Base-by-base conservation (phyloP, 2,113 vertebrate genomes). In the Brachyistius frenatus region DNA sequence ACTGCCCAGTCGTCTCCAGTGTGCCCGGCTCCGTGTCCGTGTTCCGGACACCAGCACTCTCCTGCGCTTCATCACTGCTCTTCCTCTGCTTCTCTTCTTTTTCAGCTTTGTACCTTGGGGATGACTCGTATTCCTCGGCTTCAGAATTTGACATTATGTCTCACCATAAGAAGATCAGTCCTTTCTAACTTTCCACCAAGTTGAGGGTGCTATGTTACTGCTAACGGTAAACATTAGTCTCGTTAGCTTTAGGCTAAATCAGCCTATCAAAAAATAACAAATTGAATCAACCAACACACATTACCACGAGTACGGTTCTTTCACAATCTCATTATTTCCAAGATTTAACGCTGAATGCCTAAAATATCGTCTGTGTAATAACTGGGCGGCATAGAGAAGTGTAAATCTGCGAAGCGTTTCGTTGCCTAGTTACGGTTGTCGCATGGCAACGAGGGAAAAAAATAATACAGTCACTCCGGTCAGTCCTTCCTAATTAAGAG, bases 371-470 rank as follows among this genome's bases (percentile, higher is more conserved):
- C 2, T 33, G 2, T 5, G 15, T 11, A 3, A 35, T 53, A 23
- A 23, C 23, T 23, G 23, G 23, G 23, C 23, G 23, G 23, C 23
- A 23, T 23, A 23, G 23, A 23, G 23, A 23, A 23, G 23, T 23
- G 23, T 23, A 7, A 35, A 62, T 8, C 13, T 30, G 50, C 5
- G 13, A 55, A 65, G 83, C 83, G 41, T 91, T 63, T 52, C 11
- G 94, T 94, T 93, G 91, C 93, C 80, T 84, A 71, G 93, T 80
- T 80, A 92, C 49, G 7, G 44, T 4, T 2, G 5, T 6, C 41
- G 41, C 23, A 23, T 23, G 23, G 23, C 23, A 23, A 23, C 23
- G 23, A 23, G 23, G 23, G 1, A 23, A 23, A 23, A 23, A 23
- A 23, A 23, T n/a, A 23, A 23, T 23, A 23, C 23, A 23, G 23